Evolutionary conservation across 1,140 invertebrate genomes (phyloP).

Genomic region (Mya arenaria): DNA sequence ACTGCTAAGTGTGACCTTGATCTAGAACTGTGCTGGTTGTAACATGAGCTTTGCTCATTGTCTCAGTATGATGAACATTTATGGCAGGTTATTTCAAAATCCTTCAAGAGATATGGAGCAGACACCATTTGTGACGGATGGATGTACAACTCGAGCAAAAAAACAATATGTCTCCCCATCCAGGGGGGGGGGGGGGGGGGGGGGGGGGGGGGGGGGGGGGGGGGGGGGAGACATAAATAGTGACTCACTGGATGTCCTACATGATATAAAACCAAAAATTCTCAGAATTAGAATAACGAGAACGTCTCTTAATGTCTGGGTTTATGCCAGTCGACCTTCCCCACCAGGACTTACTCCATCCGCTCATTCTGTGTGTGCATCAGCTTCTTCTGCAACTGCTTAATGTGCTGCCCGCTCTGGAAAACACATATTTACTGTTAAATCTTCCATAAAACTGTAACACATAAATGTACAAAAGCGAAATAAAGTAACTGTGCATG

Average conservation of each 20-base stretch:
- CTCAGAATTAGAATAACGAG: not conserved
- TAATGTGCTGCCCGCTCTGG: conserved; percentile 26
- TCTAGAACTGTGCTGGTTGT: too few relatives aligned
- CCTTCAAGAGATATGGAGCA: too few relatives aligned
- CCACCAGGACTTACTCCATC: not conserved
- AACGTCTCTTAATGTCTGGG: too few relatives aligned
- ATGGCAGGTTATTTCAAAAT: too few relatives aligned
- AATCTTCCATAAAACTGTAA: not conserved
- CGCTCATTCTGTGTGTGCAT: conserved; percentile 22
- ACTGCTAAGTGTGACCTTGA: too few relatives aligned
- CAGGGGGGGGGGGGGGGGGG: too few relatives aligned
- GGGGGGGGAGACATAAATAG: not conserved
- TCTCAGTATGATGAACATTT: too few relatives aligned
- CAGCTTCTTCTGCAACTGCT: conserved; percentile 24
- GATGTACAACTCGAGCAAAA: too few relatives aligned
- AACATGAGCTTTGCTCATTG: too few relatives aligned
- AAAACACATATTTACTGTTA: not conserved
- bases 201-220: not conserved
- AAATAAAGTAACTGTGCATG: too few relatives aligned
- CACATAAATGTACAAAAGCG: not conserved
- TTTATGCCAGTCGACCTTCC: not conserved
- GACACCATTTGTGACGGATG: too few relatives aligned
- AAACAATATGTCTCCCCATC: too few relatives aligned
- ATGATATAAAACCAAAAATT: not conserved
- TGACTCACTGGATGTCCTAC: not conserved